Evolutionary conservation across 2,113 vertebrate genomes (phyloP), one percentile per base, ranked within the genome.

Genomic region (Bujurquina vittata): DNA sequence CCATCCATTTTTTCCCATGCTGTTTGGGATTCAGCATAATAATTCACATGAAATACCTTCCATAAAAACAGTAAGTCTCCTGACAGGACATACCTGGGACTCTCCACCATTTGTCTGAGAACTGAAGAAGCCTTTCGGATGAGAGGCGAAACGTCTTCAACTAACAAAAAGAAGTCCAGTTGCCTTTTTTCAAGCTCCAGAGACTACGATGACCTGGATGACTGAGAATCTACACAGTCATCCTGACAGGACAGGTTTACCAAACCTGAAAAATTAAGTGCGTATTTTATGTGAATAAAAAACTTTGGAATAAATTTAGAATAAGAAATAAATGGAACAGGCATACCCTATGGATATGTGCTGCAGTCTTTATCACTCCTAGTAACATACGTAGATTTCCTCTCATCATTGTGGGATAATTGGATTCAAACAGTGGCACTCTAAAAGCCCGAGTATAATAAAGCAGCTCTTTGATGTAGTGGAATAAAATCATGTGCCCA

Each of bases 251-350:
- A 18, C 52, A 67, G 18, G 11, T 61, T 56, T 84, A 81, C 77
- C 77, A 80, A 92, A 89, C 83, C 63, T 80, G 61, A 73, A 86
- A 92, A 59, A 80, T 94, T 91, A 93, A 93, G 92, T 92, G 63
- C 63, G 90, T 87, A 62, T 56, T 67, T 56, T 76, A 40, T 69
- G 63, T 0, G 65, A 52, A 69, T 69, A 18, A 52, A 49, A 49
- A 52, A 56, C 23, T 69, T 52, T 29, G 23, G 43, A 69, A 52
- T 69, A 69, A 52, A 46, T 4, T 46, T 14, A 46, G 4, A 15
- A 46, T 46, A 46, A 46, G 14, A 46, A 14, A 46, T 46, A 14
- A 46, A 14, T 31, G 43, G 43, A 52, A 31, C 14, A 46, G 14
- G 12, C 43, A 46, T 43, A 43, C 11, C 40, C 3, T 43, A 4